These are phyloP conservation scores for Camptogramma bilineatum DNA, from an alignment of 2,888 invertebrate genomes.

Conservation along the genomic window DNA sequence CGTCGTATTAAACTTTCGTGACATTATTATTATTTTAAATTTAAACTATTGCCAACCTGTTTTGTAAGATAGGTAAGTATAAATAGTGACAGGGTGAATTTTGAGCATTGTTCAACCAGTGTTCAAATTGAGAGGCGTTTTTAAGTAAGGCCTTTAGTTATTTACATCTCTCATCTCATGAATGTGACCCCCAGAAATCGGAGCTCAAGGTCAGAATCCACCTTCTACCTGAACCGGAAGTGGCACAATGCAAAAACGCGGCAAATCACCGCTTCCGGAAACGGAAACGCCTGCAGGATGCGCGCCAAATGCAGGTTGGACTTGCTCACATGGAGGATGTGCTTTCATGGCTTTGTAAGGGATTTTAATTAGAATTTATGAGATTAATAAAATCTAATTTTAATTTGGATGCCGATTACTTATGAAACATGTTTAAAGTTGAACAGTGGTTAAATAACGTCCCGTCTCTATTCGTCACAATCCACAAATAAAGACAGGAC, in stretches of 20 bases:
- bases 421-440: too few species aligned
- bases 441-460: too few species aligned
- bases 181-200: conserved; percentile 59
- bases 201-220: conserved; percentile 79
- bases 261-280: conserved; percentile 78
- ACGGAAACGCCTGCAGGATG: conserved; percentile 58
- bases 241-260: conserved; percentile 69
- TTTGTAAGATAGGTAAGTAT: too few species aligned
- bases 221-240: conserved; percentile 75
- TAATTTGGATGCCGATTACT: not conserved
- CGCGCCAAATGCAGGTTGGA: conserved; percentile 42
- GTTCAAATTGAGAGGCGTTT: too few species aligned
- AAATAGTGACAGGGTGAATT: too few species aligned
- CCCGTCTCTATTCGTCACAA: too few species aligned
- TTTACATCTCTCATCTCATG: not conserved
- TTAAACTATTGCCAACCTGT: too few species aligned
- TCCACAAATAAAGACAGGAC: too few species aligned
- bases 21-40: too few species aligned
- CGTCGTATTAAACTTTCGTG: too few species aligned
- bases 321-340: conserved; percentile 38
- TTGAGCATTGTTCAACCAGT: not conserved
- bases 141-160: not conserved
- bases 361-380: conserved; percentile 27
- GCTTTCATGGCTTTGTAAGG: conserved; percentile 33
- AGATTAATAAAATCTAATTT: not conserved